Evolutionary conservation across 2,888 invertebrate species (phyloP).

Genomic region (Meiosimyza decipiens): DNA sequence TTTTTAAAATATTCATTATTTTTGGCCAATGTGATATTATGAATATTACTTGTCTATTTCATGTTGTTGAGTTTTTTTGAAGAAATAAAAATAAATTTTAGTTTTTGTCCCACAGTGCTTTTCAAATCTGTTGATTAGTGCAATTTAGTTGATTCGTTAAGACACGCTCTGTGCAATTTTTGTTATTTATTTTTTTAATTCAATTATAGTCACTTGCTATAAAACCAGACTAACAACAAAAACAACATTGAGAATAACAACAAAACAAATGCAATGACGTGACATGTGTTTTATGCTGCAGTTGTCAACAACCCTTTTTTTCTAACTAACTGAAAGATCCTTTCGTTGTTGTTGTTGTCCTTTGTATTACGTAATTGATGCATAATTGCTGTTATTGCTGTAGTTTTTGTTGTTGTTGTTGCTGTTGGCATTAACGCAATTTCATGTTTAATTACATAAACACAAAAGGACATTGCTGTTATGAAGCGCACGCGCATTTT

Average conservation of each 20-base stretch:
- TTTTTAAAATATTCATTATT: no score
- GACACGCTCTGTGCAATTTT: conserved; percentile 40
- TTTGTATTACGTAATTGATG: conserved; percentile 17
- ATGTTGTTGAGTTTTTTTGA: no score
- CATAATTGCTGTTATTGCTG: not conserved
- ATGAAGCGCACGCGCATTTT: conserved; percentile 2
- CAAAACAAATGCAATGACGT: conserved; percentile 43
- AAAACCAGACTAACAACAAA: conserved; percentile 37
- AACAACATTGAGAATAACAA: conserved; percentile 15
- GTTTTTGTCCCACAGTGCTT: not conserved
- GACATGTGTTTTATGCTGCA: conserved; percentile 15
- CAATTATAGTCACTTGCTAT: conserved; percentile 38
- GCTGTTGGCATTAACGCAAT: conserved; percentile 42
- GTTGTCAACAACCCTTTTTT: conserved; percentile 2
- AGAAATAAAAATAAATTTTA: no score
- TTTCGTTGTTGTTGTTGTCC: not conserved
- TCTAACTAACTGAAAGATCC: not conserved
- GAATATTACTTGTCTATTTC: no score
- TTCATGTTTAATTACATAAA: conserved; percentile 49
- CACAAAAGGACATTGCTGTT: conserved; percentile 36
- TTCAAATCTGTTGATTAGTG: no score
- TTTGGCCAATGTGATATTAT: no score
- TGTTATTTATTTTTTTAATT: conserved; percentile 29
- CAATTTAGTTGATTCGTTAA: conserved; percentile 15
- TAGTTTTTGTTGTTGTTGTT: conserved; percentile 24